Base-by-base conservation (phyloP, 2,888 invertebrate species). In the Luperina testacea region DNA sequence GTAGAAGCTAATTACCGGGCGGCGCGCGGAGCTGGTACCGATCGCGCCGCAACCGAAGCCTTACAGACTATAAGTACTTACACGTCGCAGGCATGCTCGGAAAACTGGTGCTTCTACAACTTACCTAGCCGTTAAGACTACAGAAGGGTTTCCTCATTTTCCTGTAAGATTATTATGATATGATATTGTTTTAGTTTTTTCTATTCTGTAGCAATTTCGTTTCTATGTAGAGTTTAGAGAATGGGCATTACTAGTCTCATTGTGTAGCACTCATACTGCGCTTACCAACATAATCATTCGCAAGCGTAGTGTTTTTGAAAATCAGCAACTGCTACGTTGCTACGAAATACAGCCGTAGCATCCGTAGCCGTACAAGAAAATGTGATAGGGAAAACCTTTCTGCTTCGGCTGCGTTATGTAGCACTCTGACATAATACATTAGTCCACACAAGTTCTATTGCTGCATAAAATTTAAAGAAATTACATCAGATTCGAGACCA, bases 1-100 rank as follows among this genome's bases (percentile, higher is more conserved):
- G 45, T 42, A 7, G 72, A 77, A 78, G 77, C 88, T 88, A 88
- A 88, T 88, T 88, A 88, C 78, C 79, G 86, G 86, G 74, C 71
- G 77, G 78, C 64, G 67, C 67, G 65, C 80, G 74, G 82, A 72
- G 67, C 87, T 80, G 86, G 89, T 72, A 87, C 88, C 77, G 81
- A 85, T 67, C 80, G 86, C 86, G 74, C 86, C 80, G 80, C 75
- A 82, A 69, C 74, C 65, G 84, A 80, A 72, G 72, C 86, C 86
- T 68, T 74, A 82, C 51, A 20, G 42, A 77, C 63, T 63, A 63
- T 42, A 70, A 24, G 70, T 84, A 84, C 73, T 73, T 24, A 11
- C 42, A 38, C 42, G 84, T 74, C 61, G 68, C 82, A 68, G 79
- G 7, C 32, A 79, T 1, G 3, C 15, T 65, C 5, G 1, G 2